Percentiles rank a stretch among this genome's conserved stretches.
Evolutionary conservation across 2,113 vertebrate species (phyloP).

Genomic region (Stegostoma tigrinum): DNA sequence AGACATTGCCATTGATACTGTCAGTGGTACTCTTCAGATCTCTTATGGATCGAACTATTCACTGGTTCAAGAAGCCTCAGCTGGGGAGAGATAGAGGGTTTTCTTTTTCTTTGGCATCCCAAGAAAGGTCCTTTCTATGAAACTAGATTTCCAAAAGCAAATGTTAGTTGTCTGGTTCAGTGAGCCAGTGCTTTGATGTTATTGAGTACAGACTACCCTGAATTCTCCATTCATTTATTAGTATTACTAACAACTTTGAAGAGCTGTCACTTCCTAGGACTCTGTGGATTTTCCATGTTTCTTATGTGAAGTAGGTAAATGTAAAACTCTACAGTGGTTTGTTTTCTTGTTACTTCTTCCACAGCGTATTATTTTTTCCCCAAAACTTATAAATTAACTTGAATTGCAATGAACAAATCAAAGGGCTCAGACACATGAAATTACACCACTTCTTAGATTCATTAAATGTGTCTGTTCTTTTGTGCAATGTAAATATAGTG

Average conservation of each 20-base stretch:
- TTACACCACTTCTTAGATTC: not conserved
- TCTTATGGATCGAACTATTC: not conserved
- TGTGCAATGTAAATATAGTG: not conserved
- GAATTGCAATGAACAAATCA: not conserved
- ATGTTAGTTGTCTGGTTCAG: not conserved
- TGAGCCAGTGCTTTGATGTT: not conserved
- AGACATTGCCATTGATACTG: not conserved
- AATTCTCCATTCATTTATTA: not conserved
- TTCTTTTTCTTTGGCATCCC: not conserved
- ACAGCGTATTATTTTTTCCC: not conserved
- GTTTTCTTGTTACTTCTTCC: not conserved
- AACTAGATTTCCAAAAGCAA: not conserved
- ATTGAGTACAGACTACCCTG: not conserved
- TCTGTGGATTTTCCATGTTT: not conserved
- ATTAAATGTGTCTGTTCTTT: not conserved
- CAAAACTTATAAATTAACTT: not conserved
- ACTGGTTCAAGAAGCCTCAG: not conserved
- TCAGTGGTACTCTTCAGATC: not conserved
- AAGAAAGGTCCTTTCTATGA: not conserved
- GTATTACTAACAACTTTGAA: not conserved
- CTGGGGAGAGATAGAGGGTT: not conserved
- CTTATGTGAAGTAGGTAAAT: not conserved
- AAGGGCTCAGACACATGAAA: not conserved
- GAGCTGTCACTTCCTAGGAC: not conserved
- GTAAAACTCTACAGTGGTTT: not conserved